Evolutionary conservation across 2,888 invertebrate species (phyloP).

Genomic region (Pandemis cinnamomeana): DNA sequence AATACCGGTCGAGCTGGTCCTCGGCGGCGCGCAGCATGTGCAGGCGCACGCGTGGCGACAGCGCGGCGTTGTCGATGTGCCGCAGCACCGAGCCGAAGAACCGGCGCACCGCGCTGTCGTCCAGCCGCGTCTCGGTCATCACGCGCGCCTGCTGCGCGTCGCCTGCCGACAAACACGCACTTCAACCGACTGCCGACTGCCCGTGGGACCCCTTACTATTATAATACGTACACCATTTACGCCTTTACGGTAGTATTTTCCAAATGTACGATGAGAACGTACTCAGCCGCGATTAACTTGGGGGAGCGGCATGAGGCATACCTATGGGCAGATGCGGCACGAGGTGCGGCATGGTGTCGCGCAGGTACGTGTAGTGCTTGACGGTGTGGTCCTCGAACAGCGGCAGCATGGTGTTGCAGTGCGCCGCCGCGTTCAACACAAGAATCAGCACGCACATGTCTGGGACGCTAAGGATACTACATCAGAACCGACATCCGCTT

Average conservation of each 20-base stretch:
- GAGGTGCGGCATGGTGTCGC: conserved; percentile 96
- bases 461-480: conserved; percentile 42
- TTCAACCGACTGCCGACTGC: no score
- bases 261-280: no score
- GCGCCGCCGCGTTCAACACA: conserved; percentile 96
- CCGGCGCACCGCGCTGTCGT: conserved; percentile 87
- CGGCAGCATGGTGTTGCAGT: conserved; percentile 95
- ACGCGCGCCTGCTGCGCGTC: conserved; percentile 68
- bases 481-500: no score
- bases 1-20: conserved; percentile 86
- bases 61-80: conserved; percentile 88
- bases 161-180: conserved; percentile 53
- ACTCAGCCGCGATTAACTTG: no score
- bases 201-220: no score
- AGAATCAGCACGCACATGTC: conserved; percentile 96
- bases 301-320: conserved; percentile 37
- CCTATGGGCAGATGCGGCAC: conserved; percentile 90
- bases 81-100: conserved; percentile 90
- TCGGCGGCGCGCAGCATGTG: conserved; percentile 86
- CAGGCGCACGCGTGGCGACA: conserved; percentile 84
- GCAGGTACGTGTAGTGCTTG: conserved; percentile 96
- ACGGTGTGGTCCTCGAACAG: conserved; percentile 96
- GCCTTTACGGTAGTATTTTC: no score
- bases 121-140: conserved; percentile 67
- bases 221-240: no score